These are phyloP conservation scores for Dryoscopus gambensis DNA, from an alignment of 2,113 vertebrate species.

Conservation along the genomic window DNA sequence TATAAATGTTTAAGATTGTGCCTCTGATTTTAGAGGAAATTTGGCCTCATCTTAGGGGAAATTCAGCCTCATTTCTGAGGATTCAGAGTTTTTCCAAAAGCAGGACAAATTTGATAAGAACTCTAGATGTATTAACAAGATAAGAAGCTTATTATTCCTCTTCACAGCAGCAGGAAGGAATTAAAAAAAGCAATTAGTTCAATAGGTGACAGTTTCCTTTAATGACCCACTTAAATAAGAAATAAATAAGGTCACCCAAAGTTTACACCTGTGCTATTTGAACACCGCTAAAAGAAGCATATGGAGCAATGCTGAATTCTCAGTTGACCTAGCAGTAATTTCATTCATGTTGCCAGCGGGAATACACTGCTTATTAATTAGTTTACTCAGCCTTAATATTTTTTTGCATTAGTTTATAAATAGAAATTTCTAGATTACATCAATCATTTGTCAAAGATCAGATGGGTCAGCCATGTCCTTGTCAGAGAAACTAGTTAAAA, in stretches of 20 bases:
- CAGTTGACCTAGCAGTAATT: neutral
- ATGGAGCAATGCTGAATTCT: neutral
- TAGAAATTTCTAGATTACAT: conserved; percentile 20
- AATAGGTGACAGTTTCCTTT: neutral
- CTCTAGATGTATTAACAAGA: neutral
- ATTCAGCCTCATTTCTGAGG: neutral
- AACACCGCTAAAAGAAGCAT: neutral
- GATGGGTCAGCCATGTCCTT: neutral
- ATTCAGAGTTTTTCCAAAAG: neutral
- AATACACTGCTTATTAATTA: conserved; percentile 38
- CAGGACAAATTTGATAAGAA: neutral
- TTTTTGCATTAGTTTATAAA: conserved; percentile 24
- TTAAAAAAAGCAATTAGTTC: neutral
- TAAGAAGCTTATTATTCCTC: neutral
- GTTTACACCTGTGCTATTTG: neutral
- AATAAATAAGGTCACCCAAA: neutral
- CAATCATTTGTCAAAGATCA: conserved; percentile 38
- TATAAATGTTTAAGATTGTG: neutral
- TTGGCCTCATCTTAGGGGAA: neutral
- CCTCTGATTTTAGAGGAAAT: neutral
- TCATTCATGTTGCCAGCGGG: neutral
- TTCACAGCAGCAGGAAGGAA: neutral
- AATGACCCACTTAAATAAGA: neutral
- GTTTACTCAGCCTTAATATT: neutral
- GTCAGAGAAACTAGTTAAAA: conserved; percentile 1